Percentiles rank a stretch among this genome's conserved stretches.
phyloP scores from a whole-genome alignment of 92 coral and sea anemone genomes.

The Parazoanthus atlanticus region DNA sequence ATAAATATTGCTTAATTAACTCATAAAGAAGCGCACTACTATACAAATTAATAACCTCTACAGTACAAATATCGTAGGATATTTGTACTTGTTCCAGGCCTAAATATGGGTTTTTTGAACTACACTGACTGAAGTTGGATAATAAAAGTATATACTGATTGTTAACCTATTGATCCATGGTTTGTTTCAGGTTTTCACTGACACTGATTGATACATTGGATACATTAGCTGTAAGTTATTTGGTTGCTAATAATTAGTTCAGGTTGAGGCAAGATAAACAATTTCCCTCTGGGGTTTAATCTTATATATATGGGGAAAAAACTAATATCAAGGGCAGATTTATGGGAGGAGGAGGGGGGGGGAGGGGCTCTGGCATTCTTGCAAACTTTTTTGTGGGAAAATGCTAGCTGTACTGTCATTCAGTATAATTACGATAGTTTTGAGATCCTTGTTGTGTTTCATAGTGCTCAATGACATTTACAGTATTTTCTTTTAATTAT shows the following conservation, averaged over 20 bases:
- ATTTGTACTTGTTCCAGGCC: too few species aligned
- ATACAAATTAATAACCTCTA: too few species aligned
- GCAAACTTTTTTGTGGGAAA: not conserved
- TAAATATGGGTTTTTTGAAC: too few species aligned
- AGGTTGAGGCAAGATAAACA: not conserved
- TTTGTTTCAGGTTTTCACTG: slow-evolving; percentile 86
- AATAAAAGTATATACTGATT: not conserved
- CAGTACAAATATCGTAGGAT: too few species aligned
- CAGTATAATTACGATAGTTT: too few species aligned
- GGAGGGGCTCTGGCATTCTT: not conserved
- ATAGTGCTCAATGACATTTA: not conserved
- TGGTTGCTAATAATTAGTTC: too few species aligned
- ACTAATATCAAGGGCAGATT: not conserved
- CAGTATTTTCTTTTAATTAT: not conserved
- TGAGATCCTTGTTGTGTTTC: not conserved
- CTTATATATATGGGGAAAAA: not conserved
- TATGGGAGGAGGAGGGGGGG: too few species aligned
- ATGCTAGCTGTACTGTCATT: not conserved
- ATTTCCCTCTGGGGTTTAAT: not conserved
- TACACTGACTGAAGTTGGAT: not conserved
- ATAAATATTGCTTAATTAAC: too few species aligned
- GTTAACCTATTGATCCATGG: not conserved
- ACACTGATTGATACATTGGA: slow-evolving; percentile 95
- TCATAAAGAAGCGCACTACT: too few species aligned
- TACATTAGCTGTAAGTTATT: slow-evolving; percentile 90